phyloP scores from a whole-genome alignment of 1,140 invertebrate genomes.

The Dufourea novaeangliae region DNA sequence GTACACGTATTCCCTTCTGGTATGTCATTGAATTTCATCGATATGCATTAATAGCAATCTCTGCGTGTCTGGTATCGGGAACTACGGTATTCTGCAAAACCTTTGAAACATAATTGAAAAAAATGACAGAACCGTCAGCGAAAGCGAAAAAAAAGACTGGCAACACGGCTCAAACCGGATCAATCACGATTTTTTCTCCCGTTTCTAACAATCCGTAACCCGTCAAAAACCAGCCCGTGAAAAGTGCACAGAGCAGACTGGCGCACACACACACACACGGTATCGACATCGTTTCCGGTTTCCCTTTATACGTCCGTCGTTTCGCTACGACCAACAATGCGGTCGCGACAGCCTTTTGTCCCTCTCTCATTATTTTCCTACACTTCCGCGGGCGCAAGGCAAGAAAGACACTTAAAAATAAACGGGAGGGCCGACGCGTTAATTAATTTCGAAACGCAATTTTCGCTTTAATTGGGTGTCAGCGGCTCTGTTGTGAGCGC shows the following conservation, averaged over 20 bases:
- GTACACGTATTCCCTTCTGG: too few species aligned
- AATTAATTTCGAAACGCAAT: constrained; percentile 31
- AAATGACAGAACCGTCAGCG: neutral
- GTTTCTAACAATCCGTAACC: constrained; percentile 52
- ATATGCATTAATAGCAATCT: too few species aligned
- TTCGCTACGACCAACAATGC: constrained; percentile 49
- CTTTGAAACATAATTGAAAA: neutral
- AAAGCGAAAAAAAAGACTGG: neutral
- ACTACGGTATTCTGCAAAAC: neutral
- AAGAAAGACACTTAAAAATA: constrained; percentile 38
- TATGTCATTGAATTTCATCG: too few species aligned
- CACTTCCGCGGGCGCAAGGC: constrained; percentile 1
- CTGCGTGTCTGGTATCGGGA: too few species aligned
- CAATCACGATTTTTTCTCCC: constrained; percentile 59
- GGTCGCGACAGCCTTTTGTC: constrained; percentile 28
- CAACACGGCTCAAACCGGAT: neutral
- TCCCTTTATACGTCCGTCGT: constrained; percentile 34
- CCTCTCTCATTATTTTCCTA: constrained; percentile 50
- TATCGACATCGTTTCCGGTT: constrained; percentile 53
- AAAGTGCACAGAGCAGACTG: neutral
- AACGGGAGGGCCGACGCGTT: neutral
- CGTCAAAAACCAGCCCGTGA: constrained; percentile 37
- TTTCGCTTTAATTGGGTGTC: constrained; percentile 3
- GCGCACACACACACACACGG: too few species aligned
- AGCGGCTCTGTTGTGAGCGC: too few species aligned